Base-by-base conservation (phyloP, 2,888 invertebrate species). In the Smittia sp. region DNA sequence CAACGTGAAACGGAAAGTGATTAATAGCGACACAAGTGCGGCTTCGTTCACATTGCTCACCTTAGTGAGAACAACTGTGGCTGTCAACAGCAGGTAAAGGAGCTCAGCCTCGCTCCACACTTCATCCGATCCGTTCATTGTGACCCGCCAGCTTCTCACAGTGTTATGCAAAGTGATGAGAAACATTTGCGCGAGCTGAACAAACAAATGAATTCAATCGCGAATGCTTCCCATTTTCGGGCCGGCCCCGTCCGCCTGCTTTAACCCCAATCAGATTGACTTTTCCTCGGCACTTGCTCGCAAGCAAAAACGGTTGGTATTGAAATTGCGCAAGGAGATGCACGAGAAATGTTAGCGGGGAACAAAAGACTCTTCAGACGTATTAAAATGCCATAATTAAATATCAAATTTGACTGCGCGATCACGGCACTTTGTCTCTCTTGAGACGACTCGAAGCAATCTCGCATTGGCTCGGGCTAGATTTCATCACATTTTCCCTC, bases 201-300 rank as follows among this genome's bases (percentile, higher is more conserved):
- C 15, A 46, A 46, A 46, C 46, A 46, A 46, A 32, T 9, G 9
- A 32, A 32, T 32, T 32, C 32, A 32, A 32, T 32, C 32, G 9
- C 32, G 3, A 32, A 32, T 32, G 32, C 32, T 32, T 32, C 32
- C 9, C 11, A 15, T 15, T 46, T 46, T 46, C 11, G 15, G 46
- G 46, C 15, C n/a, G n/a, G 11, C 46, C 15, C 15, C 46, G 46
- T 15, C 46, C 46, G 11, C 46, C n/a, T 46, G n/a, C 11, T 15
- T 46, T 46, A 46, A 46, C 46, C 46, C 46, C 46, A 46, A 46
- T 46, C 11, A 46, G n/a, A 46, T 46, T 46, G 46, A 46, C 46
- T 46, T 46, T 46, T 46, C 15, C 11, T 15, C 11, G 11, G n/a
- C 15, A n/a, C 46, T n/a, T n/a, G 15, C n/a, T 46, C 3, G 11